Evolutionary conservation across 2,797 vertebrate species (phyloP), one percentile per base, ranked within the genome.

Genomic region (Sebastiscus albofasciatus): DNA sequence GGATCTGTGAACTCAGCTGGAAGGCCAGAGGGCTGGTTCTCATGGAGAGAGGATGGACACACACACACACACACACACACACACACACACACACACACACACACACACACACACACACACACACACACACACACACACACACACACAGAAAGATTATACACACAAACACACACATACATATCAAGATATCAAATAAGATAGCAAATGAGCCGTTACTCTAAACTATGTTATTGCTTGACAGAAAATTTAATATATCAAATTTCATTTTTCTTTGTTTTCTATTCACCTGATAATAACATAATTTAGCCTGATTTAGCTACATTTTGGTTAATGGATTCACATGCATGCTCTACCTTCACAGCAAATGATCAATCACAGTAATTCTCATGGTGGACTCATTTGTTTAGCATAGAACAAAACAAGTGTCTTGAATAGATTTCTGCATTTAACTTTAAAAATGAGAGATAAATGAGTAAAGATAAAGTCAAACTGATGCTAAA

Each of bases 1-100:
- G 86, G 92, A 93, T 95, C 88, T 93, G 94, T 94, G 91, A 95
- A 95, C 86, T 95, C 94, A 95, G 91, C 83, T 92, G 93, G 94
- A 95, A 96, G 92, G 84, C 84, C 88, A 83, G 85, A 89, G 77
- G 86, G 84, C 77, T 80, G 82, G 87, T 94, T 95, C 91, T 93
- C 91, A 93, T 89, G 83, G 71, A 92, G 86, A 90, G 85, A 89
- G 79, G 77, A 77, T 56, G 86, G 73, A 87, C 83, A 90, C 83
- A 84, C 65, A 36, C 42, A 13, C 39, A 81, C 65, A 73, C 10
- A 33, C 49, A 71, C 22, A 77, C 56, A 64, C 46, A 0, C 42
- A 64, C 65, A 31, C 10, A 33, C 52, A 74, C 26, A 77, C 58
- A 74, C 42, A 18, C 42, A 81, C 52, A 70, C 8, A 36, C 49